Conservation (phyloP, 37 sponge, comb jelly and placozoan species). For the Theonella swinhoei region DNA sequence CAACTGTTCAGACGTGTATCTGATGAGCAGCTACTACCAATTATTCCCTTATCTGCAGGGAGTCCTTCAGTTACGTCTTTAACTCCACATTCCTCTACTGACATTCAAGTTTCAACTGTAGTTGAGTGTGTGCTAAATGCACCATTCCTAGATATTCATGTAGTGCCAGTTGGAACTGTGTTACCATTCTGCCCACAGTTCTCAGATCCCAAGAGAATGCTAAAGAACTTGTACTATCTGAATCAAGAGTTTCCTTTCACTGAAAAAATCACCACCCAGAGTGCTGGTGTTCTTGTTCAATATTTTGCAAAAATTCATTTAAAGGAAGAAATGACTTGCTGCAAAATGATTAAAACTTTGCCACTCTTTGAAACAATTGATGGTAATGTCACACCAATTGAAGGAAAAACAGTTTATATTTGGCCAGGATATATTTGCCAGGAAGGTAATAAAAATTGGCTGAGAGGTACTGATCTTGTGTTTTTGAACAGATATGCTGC, state of each 20-base stretch:
- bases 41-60: no score
- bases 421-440: slow-evolving; percentile 34
- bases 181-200: slow-evolving; percentile 17
- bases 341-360: slow-evolving; percentile 4
- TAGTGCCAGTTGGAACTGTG: background rate
- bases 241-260: background rate
- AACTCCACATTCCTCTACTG: background rate
- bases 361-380: slow-evolving; percentile 52
- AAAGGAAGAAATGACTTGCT: background rate
- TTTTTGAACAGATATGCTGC: slow-evolving; percentile 29
- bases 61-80: no score
- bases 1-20: slow-evolving; percentile 21
- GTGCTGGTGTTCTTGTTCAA: slow-evolving; percentile 9
- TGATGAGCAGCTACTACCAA: background rate
- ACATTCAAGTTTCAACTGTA: background rate
- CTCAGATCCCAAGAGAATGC: slow-evolving; percentile 7
- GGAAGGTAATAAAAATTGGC: slow-evolving; percentile 31
- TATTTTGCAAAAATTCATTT: slow-evolving; percentile 40
- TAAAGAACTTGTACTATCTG: slow-evolving; percentile 11
- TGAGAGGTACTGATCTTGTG: background rate
- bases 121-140: background rate
- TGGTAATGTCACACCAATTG: slow-evolving; percentile 7
- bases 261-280: background rate
- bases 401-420: slow-evolving; percentile 15
- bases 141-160: slow-evolving; percentile 24